phyloP scores from a whole-genome alignment of 1,140 invertebrate genomes.

The Scaptomyza hsui region DNA sequence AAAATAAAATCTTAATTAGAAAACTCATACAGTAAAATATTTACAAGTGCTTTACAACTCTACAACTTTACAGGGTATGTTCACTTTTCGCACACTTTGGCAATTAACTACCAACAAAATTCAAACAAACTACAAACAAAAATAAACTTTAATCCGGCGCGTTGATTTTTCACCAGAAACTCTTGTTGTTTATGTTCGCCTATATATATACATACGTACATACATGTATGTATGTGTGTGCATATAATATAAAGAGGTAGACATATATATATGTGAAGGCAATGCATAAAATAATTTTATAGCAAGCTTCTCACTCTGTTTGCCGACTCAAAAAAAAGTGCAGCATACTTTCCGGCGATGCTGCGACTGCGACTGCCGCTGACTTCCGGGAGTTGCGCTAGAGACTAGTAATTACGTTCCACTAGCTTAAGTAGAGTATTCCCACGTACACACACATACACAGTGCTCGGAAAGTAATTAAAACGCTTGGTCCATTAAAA shows the following conservation, averaged over 20 bases:
- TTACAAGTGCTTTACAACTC: not conserved
- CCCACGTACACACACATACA: slow-evolving; percentile 25
- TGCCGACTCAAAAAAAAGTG: slow-evolving; percentile 26
- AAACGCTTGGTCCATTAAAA: slow-evolving; percentile 82
- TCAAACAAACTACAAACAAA: slow-evolving; percentile 68
- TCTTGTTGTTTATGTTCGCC: slow-evolving; percentile 61
- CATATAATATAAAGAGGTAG: slow-evolving; percentile 30
- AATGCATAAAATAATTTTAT: slow-evolving; percentile 73
- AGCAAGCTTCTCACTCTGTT: slow-evolving; percentile 66
- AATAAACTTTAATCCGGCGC: slow-evolving; percentile 61
- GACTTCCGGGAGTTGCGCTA: slow-evolving; percentile 75
- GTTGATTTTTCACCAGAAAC: slow-evolving; percentile 63
- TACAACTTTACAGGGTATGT: slow-evolving; percentile 6
- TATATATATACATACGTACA: slow-evolving; percentile 21
- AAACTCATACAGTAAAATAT: not conserved
- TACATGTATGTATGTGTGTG: slow-evolving; percentile 1
- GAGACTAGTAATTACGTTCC: slow-evolving; percentile 81
- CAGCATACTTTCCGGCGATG: slow-evolving; percentile 73
- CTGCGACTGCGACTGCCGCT: slow-evolving; percentile 59
- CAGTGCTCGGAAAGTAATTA: slow-evolving; percentile 70
- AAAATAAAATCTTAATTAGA: too few species aligned
- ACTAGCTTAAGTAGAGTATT: slow-evolving; percentile 70
- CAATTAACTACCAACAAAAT: slow-evolving; percentile 82
- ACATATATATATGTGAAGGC: slow-evolving; percentile 18
- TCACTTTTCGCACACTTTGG: slow-evolving; percentile 54